Conservation (phyloP, 35 echinoderm and acorn worm genomes). For the Patiria miniata region DNA sequence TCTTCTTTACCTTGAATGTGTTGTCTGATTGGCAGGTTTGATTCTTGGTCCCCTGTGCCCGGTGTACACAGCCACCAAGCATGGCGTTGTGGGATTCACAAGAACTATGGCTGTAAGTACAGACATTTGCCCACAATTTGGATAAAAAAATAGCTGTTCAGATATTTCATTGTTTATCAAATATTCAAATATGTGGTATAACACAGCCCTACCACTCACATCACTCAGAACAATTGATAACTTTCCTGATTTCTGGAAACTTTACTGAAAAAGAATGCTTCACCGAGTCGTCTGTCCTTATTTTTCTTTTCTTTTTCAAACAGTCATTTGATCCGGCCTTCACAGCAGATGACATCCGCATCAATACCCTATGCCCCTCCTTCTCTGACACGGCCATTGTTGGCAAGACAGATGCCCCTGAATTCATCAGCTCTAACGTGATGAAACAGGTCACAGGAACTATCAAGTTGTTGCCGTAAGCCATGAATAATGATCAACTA, state of each 20-base stretch:
- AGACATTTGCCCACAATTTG: no score
- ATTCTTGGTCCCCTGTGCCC: conserved; percentile 49
- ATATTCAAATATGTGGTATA: no score
- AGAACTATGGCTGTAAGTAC: conserved; percentile 68
- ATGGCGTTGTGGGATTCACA: conserved; percentile 82
- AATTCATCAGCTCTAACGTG: background rate
- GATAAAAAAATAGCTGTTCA: no score
- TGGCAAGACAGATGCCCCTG: background rate
- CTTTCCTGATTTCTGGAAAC: no score
- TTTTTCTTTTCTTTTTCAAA: background rate
- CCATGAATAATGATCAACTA: background rate
- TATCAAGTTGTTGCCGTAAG: conserved; percentile 41
- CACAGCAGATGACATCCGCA: conserved; percentile 54
- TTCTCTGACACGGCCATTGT: conserved; percentile 65
- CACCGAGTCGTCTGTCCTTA: background rate
- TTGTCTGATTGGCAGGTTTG: conserved; percentile 54
- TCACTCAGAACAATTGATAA: no score
- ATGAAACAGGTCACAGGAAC: background rate
- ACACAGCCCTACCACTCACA: no score
- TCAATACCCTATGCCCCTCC: conserved; percentile 68
- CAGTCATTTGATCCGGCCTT: conserved; percentile 59
- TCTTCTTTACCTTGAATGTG: background rate
- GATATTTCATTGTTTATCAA: no score
- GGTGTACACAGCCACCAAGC: conserved; percentile 86
- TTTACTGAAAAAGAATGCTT: background rate